phyloP scores from a whole-genome alignment of 92 coral and sea anemone genomes.

The Ricordea florida region DNA sequence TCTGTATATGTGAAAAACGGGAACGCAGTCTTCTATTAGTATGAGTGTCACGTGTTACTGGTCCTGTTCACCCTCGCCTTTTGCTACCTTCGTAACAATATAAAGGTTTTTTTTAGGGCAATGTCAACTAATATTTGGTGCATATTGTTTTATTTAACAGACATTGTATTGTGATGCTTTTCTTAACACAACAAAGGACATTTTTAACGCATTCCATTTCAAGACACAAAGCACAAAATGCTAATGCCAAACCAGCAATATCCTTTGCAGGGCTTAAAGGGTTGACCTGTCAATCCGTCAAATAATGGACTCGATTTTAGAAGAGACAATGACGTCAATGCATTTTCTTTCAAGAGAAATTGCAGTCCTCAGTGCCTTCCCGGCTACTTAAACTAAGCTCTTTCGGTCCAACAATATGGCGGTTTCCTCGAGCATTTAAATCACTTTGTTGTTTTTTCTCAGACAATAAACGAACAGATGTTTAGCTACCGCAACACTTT shows the following conservation, averaged over 20 bases:
- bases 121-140: constrained; percentile 57
- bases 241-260: constrained; percentile 36
- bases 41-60: not conserved
- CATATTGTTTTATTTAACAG: constrained; percentile 63
- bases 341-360: too few relatives aligned
- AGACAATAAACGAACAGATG: too few relatives aligned
- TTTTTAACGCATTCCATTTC: constrained; percentile 41
- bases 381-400: too few relatives aligned
- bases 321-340: too few relatives aligned
- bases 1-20: too few relatives aligned
- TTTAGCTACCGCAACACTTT: too few relatives aligned
- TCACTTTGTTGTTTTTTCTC: too few relatives aligned
- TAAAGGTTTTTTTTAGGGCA: constrained; percentile 28
- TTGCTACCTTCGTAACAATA: constrained; percentile 14
- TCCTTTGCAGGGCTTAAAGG: not conserved
- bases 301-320: too few relatives aligned
- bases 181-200: constrained; percentile 48
- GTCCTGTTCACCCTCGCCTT: not conserved
- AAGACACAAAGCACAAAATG: constrained; percentile 36
- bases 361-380: too few relatives aligned
- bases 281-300: not conserved
- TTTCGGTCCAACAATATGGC: too few relatives aligned
- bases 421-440: too few relatives aligned
- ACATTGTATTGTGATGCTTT: constrained; percentile 29
- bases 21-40: not conserved